Conservation (phyloP, 2,113 vertebrate species). For the Casuarius casuarius region DNA sequence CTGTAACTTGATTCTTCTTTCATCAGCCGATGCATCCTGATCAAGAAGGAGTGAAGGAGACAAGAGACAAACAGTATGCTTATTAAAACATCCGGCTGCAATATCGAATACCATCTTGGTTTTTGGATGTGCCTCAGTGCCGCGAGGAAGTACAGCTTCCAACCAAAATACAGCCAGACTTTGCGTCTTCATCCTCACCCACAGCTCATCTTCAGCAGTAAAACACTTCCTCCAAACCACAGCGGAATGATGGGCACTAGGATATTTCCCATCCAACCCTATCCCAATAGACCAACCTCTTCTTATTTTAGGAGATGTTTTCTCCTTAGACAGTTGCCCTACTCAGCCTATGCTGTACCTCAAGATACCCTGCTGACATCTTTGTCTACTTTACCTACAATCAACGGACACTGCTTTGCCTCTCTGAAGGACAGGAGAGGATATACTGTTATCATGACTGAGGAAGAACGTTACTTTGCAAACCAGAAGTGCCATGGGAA, state of each 20-base stretch:
- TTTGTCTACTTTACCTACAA: too few species aligned
- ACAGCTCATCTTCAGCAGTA: not conserved
- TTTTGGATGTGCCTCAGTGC: not conserved
- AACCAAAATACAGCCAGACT: not conserved
- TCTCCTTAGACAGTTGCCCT: not conserved
- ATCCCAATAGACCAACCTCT: not conserved
- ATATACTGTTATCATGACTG: not conserved
- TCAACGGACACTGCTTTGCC: too few species aligned
- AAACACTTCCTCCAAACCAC: not conserved
- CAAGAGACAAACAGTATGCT: not conserved
- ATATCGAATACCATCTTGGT: not conserved
- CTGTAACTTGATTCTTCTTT: constrained; percentile 34
- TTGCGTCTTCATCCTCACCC: not conserved
- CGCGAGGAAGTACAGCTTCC: not conserved
- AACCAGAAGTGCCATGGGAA: not conserved
- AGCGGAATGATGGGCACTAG: too few species aligned
- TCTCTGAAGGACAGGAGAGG: too few species aligned
- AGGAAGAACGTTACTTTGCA: not conserved
- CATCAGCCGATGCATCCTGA: constrained; percentile 29
- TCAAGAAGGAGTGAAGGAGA: not conserved
- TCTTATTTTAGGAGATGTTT: not conserved
- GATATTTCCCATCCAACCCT: not conserved
- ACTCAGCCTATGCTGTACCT: not conserved
- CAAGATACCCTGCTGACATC: too few species aligned
- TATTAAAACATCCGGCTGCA: not conserved